Base-by-base conservation (phyloP, 2,797 vertebrate species). In the Muraenolepis orangiensis region DNA sequence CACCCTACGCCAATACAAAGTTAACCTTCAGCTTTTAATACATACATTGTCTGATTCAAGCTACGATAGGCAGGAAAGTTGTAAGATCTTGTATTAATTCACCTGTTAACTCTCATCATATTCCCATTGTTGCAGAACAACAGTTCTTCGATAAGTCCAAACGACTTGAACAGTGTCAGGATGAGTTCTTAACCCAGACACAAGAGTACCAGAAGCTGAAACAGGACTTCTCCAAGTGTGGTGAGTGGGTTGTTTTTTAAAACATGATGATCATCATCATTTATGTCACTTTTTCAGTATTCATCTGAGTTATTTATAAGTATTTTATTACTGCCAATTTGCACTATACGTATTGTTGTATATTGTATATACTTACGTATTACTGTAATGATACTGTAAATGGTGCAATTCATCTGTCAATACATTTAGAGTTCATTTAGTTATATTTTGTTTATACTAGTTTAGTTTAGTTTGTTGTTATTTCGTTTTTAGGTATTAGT, bases 131-230 rank as follows among this genome's bases (percentile, higher is more conserved):
- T 84, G 68, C 87, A 99, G 98, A 99, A 20, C 97, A 98, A 94
- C 96, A 98, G n/a, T 97, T 97, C 80, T 99, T 98, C 80, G 96
- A 99, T 80, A 95, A 98, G 75, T 96, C 97, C 80, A 96, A 96
- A 78, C 94, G 95, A n/a, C 93, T 97, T 28, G 90, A 93, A 31
- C 95, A 96, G n/a, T 94, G 94, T 87, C 96, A 96, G 78, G 94
- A 97, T n/a, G 94, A 96, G 1, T 95, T 96, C 71, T 85, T 97
- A 72, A 93, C 92, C 6, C 93, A 97, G 86, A 95, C 95, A 0
- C 94, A 96, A 73, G 95, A 97, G 18, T 93, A 95, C 82, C 92
- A 94, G 4, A 95, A 86, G 73, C 91, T 99, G 8, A 92, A 93
- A 64, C 93, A 96, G 28, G 94, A 96, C 75, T 91, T 95, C 8